These are phyloP conservation scores for Heterotilapia buettikoferi DNA, from an alignment of 2,113 vertebrate species.

Conservation along the genomic window DNA sequence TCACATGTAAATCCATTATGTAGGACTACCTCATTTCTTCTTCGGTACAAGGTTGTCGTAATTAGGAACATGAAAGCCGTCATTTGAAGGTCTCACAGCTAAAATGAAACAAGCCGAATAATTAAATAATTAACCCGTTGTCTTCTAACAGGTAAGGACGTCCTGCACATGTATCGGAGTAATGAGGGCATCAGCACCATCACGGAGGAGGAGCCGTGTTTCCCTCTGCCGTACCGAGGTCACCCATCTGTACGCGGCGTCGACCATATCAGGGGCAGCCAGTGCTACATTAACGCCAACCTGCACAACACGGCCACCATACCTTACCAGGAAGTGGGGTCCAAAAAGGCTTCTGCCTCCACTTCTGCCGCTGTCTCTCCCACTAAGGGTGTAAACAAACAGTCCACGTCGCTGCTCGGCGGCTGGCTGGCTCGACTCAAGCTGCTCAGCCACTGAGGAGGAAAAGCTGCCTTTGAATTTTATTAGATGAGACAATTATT, in stretches of 20 bases:
- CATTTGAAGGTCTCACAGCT: background rate
- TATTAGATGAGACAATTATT: background rate
- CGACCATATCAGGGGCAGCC: slow-evolving; percentile 87
- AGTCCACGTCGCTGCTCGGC: slow-evolving; percentile 73
- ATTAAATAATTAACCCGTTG: background rate
- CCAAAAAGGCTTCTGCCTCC: slow-evolving; percentile 62
- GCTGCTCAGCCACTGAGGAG: slow-evolving; percentile 84
- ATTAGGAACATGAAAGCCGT: background rate
- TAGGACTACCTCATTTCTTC: background rate
- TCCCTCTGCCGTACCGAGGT: slow-evolving; percentile 63
- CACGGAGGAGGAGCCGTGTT: slow-evolving; percentile 77
- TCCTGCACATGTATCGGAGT: slow-evolving; percentile 85
- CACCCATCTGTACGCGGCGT: slow-evolving; percentile 79
- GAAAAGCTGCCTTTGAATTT: background rate
- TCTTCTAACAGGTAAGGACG: slow-evolving; percentile 71
- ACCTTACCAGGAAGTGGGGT: slow-evolving; percentile 80
- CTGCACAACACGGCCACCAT: slow-evolving; percentile 87
- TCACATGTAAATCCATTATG: background rate
- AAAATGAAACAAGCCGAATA: background rate
- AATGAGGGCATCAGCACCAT: slow-evolving; percentile 89
- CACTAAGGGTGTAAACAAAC: slow-evolving; percentile 14
- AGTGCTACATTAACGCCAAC: slow-evolving; percentile 78
- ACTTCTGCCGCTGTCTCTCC: slow-evolving; percentile 32
- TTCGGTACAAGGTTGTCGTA: background rate
- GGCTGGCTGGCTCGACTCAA: slow-evolving; percentile 87